Conservation (phyloP, 2,888 invertebrate genomes). For the Eupithecia insigniata region DNA sequence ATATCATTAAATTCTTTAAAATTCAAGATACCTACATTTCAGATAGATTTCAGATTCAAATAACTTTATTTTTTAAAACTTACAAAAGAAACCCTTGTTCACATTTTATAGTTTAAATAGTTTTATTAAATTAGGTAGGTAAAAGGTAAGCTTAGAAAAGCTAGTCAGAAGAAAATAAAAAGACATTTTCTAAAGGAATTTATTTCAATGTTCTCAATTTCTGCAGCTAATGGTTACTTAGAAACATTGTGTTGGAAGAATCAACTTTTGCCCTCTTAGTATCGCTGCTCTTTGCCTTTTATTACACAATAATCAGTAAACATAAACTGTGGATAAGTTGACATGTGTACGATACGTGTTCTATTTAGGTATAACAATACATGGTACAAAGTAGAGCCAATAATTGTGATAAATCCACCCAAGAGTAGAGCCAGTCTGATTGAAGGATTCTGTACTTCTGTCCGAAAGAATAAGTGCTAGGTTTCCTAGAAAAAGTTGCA, state of each 20-base stretch:
- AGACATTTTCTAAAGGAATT: not conserved
- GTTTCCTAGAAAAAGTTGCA: too few species aligned
- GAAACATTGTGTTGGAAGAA: not conserved
- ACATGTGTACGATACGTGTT: not conserved
- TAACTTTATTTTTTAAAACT: too few species aligned
- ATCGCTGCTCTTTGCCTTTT: conserved; percentile 2
- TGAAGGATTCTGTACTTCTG: not conserved
- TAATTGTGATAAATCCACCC: not conserved
- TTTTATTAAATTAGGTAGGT: not conserved
- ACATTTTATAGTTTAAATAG: too few species aligned
- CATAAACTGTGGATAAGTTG: conserved; percentile 1
- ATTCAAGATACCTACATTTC: too few species aligned
- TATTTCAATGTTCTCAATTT: not conserved
- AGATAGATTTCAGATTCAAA: too few species aligned
- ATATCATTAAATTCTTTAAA: too few species aligned
- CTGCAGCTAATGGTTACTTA: not conserved
- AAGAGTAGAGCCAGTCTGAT: not conserved
- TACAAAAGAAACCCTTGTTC: too few species aligned
- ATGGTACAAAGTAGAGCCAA: not conserved
- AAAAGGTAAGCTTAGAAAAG: not conserved
- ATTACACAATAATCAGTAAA: conserved; percentile 6
- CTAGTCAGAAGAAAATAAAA: too few species aligned
- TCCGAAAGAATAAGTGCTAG: too few species aligned
- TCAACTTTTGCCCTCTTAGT: not conserved
- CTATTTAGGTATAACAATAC: not conserved